Conservation (phyloP, 2,797 vertebrate genomes). For the Phalanger gymnotis region DNA sequence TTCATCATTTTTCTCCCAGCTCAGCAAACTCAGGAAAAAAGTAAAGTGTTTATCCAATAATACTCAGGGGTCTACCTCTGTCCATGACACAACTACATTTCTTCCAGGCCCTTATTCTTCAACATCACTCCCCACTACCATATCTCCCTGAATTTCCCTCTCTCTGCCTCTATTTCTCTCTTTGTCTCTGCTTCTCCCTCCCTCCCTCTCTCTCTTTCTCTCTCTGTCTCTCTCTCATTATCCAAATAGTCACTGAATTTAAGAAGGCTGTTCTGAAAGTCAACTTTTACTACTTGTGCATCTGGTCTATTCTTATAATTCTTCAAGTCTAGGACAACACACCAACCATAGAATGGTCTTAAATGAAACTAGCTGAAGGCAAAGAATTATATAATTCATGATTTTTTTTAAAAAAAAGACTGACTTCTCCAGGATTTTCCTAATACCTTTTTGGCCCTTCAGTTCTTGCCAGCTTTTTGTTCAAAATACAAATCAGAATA, state of each 20-base stretch:
- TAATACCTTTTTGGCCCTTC: not conserved
- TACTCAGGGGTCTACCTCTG: not conserved
- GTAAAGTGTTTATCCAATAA: not conserved
- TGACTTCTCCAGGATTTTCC: not conserved
- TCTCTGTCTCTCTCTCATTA: not conserved
- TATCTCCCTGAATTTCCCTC: not conserved
- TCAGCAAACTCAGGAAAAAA: not conserved
- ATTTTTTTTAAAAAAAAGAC: not conserved
- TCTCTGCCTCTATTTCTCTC: too few species aligned
- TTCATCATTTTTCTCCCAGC: not conserved
- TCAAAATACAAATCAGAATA: not conserved
- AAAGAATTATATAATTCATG: not conserved
- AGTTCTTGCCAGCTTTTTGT: not conserved
- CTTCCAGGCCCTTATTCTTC: not conserved
- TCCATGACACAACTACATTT: not conserved
- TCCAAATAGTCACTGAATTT: not conserved
- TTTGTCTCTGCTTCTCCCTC: too few species aligned
- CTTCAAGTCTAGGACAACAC: not conserved
- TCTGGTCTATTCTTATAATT: not conserved
- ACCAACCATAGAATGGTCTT: not conserved
- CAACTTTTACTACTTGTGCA: not conserved
- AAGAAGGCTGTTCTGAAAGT: not conserved
- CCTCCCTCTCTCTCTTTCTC: too few species aligned
- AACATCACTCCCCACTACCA: not conserved
- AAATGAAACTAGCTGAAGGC: not conserved